Percentiles rank a stretch among this genome's conserved stretches.
phyloP scores from a whole-genome alignment of 2,113 vertebrate genomes.

The Australoheros scitulus region DNA sequence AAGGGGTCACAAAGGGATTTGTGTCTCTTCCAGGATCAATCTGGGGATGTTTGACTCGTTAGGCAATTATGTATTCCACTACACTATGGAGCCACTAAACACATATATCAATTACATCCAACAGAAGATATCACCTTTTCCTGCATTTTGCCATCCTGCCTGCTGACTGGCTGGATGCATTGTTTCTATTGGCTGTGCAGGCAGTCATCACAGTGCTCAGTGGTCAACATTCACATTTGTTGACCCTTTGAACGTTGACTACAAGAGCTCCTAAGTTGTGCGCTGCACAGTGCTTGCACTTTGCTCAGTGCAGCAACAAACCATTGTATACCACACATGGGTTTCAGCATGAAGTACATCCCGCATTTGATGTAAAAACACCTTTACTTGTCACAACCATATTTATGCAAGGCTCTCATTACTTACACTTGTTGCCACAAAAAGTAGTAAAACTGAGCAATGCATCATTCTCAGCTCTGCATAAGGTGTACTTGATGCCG shows the following conservation, averaged over 20 bases:
- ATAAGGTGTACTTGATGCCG: background rate
- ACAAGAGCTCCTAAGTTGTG: background rate
- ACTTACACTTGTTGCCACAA: background rate
- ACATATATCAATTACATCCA: background rate
- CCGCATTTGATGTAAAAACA: background rate
- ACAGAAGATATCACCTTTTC: background rate
- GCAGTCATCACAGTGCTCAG: background rate
- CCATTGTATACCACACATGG: background rate
- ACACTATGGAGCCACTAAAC: background rate
- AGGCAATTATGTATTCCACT: background rate
- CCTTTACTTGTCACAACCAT: background rate
- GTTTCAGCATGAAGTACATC: background rate
- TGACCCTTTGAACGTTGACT: background rate
- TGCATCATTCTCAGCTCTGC: background rate
- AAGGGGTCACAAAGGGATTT: background rate
- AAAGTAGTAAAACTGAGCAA: background rate
- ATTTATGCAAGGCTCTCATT: background rate
- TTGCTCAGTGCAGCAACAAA: background rate
- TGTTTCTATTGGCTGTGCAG: background rate
- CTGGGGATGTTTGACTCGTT: background rate
- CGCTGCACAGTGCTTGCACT: background rate
- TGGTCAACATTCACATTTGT: background rate
- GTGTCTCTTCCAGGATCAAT: background rate
- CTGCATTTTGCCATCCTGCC: background rate
- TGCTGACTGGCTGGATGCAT: background rate